A percentile compares a stretch with the other conserved stretches of the same genome.
These are phyloP conservation scores for Drosophila histrio DNA, from an alignment of 2,888 invertebrate genomes.

Conservation along the genomic window DNA sequence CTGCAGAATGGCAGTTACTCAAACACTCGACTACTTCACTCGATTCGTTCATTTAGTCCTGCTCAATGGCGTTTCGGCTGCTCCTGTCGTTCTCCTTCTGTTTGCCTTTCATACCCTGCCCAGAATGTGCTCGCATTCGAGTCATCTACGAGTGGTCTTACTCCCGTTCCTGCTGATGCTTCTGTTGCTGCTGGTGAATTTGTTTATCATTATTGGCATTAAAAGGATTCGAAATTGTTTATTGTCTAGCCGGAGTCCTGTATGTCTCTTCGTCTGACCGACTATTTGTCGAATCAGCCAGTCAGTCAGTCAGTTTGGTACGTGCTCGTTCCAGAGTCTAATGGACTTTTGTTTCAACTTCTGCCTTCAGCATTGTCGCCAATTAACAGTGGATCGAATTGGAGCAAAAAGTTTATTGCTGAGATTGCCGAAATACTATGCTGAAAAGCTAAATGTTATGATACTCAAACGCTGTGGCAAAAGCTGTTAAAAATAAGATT, in stretches of 20 bases:
- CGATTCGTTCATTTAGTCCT: conserved; percentile 70
- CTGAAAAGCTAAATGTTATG: too few species aligned
- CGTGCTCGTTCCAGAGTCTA: conserved; percentile 49
- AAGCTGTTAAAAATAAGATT: too few species aligned
- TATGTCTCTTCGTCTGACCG: conserved; percentile 7
- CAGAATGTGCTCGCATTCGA: conserved; percentile 22
- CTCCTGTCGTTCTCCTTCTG: conserved; percentile 40
- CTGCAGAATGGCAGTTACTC: conserved; percentile 69
- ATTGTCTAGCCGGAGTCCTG: conserved; percentile 68
- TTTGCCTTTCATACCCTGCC: conserved; percentile 63
- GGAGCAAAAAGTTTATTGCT: not conserved
- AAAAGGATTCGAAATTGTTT: conserved; percentile 80
- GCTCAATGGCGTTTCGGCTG: conserved; percentile 60
- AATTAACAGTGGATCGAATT: conserved; percentile 55
- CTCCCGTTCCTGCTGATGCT: not conserved
- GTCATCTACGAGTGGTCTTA: not conserved
- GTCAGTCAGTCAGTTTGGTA: conserved; percentile 41
- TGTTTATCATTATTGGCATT: conserved; percentile 81
- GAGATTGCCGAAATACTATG: not conserved
- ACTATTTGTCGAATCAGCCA: conserved; percentile 51
- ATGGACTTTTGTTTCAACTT: conserved; percentile 59
- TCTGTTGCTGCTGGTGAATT: conserved; percentile 57
- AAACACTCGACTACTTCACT: conserved; percentile 70
- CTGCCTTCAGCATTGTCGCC: conserved; percentile 57
- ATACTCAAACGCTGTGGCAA: too few species aligned